Percentiles rank a stretch among this genome's conserved stretches.
Evolutionary conservation across 1,140 invertebrate species (phyloP).

Genomic region (Drosophila pseudoananassae): DNA sequence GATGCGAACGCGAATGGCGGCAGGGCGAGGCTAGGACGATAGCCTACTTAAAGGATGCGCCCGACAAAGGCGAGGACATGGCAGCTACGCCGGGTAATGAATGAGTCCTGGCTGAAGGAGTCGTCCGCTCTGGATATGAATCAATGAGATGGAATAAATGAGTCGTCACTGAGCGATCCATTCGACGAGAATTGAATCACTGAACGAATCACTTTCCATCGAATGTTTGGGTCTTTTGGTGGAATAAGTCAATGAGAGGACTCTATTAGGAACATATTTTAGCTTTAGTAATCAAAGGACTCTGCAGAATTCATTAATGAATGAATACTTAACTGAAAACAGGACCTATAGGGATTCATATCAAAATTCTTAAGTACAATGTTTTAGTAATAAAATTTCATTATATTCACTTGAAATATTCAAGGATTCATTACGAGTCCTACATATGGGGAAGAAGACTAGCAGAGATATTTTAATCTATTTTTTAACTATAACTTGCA

Average conservation of each 20-base stretch:
- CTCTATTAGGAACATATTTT: no score
- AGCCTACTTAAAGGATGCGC: conserved; percentile 52
- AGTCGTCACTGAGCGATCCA: background rate
- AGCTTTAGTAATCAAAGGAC: no score
- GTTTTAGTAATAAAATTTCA: no score
- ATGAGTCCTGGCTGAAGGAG: conserved; percentile 22
- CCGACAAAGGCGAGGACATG: conserved; percentile 40
- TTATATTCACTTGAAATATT: no score
- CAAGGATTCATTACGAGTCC: no score
- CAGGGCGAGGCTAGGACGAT: conserved; percentile 4
- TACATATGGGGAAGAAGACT: no score
- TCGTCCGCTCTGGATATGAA: background rate
- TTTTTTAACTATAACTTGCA: no score
- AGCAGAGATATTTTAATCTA: no score
- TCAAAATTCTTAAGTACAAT: no score
- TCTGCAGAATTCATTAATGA: no score
- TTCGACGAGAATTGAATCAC: background rate
- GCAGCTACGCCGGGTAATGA: conserved; percentile 40
- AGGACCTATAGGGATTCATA: no score
- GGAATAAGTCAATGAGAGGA: background rate
- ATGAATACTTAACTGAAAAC: no score
- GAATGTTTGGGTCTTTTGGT: background rate
- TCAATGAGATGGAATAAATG: conserved; percentile 1
- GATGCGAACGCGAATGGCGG: background rate
- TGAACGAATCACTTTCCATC: background rate